Evolutionary conservation across 2,888 invertebrate genomes (phyloP).

Genomic region (Sphaeridia pumilis): DNA sequence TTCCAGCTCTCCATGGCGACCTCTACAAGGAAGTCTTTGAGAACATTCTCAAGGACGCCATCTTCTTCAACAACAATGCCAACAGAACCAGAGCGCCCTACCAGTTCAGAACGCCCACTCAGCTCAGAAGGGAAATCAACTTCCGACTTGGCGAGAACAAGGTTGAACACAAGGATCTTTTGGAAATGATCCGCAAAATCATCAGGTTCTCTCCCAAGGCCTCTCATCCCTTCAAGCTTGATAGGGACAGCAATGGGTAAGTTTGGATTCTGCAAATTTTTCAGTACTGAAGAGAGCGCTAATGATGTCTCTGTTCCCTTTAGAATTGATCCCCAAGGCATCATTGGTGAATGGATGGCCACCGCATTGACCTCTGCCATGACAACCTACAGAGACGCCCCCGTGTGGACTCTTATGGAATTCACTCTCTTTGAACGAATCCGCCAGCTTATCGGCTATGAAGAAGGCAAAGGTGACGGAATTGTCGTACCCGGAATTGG

Average conservation of each 20-base stretch:
- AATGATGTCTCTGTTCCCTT: background rate
- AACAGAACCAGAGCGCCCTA: background rate
- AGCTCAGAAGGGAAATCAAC: background rate
- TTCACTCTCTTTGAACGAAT: background rate
- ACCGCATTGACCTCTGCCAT: conserved; percentile 13
- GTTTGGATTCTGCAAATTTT: background rate
- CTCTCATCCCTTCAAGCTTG: background rate
- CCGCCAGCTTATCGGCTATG: background rate
- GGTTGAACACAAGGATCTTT: background rate
- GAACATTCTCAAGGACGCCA: background rate
- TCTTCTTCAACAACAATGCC: background rate
- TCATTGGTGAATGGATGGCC: conserved; percentile 15
- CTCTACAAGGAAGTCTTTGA: background rate
- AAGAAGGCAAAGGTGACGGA: conserved; percentile 2
- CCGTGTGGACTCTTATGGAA: conserved; percentile 21
- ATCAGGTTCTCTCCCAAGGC: background rate
- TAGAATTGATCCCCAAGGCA: background rate
- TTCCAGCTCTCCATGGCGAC: background rate
- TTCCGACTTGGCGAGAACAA: background rate
- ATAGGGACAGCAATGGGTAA: background rate
- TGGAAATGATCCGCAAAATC: background rate
- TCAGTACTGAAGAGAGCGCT: background rate
- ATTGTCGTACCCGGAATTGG: conserved; percentile 1
- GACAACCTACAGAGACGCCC: conserved; percentile 18
- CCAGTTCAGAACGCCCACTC: background rate